Percentiles rank a stretch among this genome's conserved stretches.
Evolutionary conservation across 2,888 invertebrate genomes (phyloP).

Genomic region (Trachelus iudaicus): DNA sequence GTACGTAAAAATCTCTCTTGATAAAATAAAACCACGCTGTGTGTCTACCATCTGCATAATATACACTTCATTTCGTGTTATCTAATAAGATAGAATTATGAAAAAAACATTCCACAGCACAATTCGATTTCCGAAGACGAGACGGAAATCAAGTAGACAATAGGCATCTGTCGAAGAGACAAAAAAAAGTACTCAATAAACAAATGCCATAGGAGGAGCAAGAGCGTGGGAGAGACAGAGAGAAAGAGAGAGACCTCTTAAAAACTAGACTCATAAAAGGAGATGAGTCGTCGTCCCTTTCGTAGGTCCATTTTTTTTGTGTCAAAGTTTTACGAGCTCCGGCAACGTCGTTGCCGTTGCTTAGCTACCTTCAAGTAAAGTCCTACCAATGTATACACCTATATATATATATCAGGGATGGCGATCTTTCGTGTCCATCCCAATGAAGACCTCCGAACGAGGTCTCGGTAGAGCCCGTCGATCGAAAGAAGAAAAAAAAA

Average conservation of each 20-base stretch:
- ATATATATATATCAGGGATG: slow-evolving; percentile 18
- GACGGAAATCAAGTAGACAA: background rate
- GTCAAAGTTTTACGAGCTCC: slow-evolving; percentile 45
- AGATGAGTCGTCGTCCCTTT: slow-evolving; percentile 39
- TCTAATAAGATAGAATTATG: background rate
- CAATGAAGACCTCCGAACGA: slow-evolving; percentile 32
- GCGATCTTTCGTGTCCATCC: slow-evolving; percentile 26
- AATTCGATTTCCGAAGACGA: background rate
- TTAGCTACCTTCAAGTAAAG: slow-evolving; percentile 22
- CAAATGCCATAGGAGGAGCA: background rate
- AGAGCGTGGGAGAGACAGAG: background rate
- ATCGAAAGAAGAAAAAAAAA: slow-evolving; percentile 19
- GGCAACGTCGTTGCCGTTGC: slow-evolving; percentile 24
- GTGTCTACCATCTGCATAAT: background rate
- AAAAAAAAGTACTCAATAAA: background rate
- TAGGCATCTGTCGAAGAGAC: background rate
- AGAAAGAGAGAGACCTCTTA: slow-evolving; percentile 27
- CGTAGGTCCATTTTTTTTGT: slow-evolving; percentile 31
- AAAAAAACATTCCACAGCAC: background rate
- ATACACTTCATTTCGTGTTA: background rate
- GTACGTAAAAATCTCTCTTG: background rate
- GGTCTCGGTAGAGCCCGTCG: background rate
- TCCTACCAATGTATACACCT: background rate
- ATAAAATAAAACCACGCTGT: background rate
- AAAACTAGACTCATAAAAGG: slow-evolving; percentile 46